Evolutionary conservation across 2,113 vertebrate genomes (phyloP), one percentile per base, ranked within the genome.

Genomic region (Hydrochoerus hydrochaeris): DNA sequence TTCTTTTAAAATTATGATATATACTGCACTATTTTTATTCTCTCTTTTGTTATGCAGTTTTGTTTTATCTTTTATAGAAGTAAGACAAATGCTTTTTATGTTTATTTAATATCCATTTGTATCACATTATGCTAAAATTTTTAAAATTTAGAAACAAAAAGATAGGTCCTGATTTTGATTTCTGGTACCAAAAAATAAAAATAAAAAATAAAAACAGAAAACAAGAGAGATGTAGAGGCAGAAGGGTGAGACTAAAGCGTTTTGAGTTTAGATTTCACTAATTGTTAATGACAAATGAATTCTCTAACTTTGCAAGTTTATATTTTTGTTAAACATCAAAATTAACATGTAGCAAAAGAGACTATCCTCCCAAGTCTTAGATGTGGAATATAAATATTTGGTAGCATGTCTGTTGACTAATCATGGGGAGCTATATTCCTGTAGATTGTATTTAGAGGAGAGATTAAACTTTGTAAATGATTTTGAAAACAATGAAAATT

Each of bases 391-490:
- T 65, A 93, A 95, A 67, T 67, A 85, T 5, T 90, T 87, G 73
- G 58, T 73, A 83, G 67, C 19, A 26, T 93, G 58, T 46, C 41
- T 78, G 14, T 83, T 91, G 81, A 32, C 58, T 91, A 94, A 80
- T 85, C 44, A 60, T 78, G 8, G 32, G 35, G 46, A 95, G 5
- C 44, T 65, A 44, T 67, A 95, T 58, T 85, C 46, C 81, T 88
- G 12, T 73, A 90, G 57, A 49, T 86, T 87, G 41, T 93, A 95
- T 94, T 87, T 92, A 73, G 35, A 71, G 46, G 84, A 95, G 44
- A 91, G 52, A 71, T 41, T 96, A 60, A 85, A 95, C 75, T 90
- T 87, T 57, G 92, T 80, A 82, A 90, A 84, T 92, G 41, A 96
- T 91, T 78, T 95, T 20, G 41, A 38, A 84, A 49, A 62, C 81